Base-by-base conservation (phyloP, 2,113 vertebrate species). In the Petromus typicus region DNA sequence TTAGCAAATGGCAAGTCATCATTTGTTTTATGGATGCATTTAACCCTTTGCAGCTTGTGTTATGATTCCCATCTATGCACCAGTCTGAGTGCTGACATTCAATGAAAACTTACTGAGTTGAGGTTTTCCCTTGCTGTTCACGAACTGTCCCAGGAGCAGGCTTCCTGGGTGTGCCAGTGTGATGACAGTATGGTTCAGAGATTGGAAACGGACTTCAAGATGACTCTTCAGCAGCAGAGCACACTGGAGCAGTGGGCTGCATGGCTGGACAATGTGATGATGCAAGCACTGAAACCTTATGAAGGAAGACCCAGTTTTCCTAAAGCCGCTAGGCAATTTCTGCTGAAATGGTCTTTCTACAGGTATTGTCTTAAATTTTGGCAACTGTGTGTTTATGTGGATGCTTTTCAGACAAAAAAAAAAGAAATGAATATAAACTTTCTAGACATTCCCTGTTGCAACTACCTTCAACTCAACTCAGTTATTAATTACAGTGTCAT, bases 91-190 rank as follows among this genome's bases (percentile, higher is more conserved):
- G 86, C 78, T 80, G 34, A 90, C 48, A 30, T 56, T 86, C 79
- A 87, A 45, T 96, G 34, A 94, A 94, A 91, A 94, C 66, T 1
- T 94, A 56, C 69, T 63, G 89, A 91, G 43, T 90, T 88, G 45
- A 94, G 67, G 43, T 95, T 89, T 92, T 63, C 23, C 57, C 96
- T 84, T 95, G 63, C 61, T 90, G 20, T 82, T 75, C 89, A 23
- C 98, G 76, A 97, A 40, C 89, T 97, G 5, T 98, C 82, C 98
- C 97, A 99, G 99, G 99, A 99, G 95, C 99, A 99, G 98, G 99
- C 99, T 98, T 99, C 99, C 98, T 99, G 99, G 99, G 99, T 99
- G 75, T 99, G 99, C 96, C 99, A 99, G 98, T 99, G 99, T 98
- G 99, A 99, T 91, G 99, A 99, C 98, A 99, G 98, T 93, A 99